Evolutionary conservation across 53 echinoderm and acorn worm species (phyloP), one percentile per base, ranked within the genome.

Genomic region (Holothuria scabra): DNA sequence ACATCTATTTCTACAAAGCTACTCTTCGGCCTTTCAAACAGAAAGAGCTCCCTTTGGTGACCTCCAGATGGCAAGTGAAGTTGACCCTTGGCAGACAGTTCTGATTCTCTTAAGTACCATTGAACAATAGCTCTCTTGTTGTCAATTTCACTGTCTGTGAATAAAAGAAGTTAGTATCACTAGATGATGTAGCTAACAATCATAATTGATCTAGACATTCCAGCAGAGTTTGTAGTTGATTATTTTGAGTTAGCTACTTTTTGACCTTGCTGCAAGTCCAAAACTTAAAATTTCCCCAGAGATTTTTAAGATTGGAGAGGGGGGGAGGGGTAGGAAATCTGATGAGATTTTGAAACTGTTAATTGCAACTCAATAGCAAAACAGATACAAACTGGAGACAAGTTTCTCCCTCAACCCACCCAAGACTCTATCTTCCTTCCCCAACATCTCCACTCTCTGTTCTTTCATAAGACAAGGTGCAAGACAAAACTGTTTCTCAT

Each of bases 31-130:
- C 48, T 63, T 48, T 32, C 69, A 49, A 87, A 96, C 8, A 85
- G 38, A 60, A 89, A 90, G n/a, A 96, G 66, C 82, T 96, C 96
- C 34, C 57, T 29, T 21, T 63, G 49, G 66, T 79, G 87, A 20
- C 85, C 56, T 16, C 34, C 57, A 10, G 46, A 60, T 18, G 87
- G 91, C 13, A 91, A 76, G 11, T 46, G 80, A 65, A 55, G 48
- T 46, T 64, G 62, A 11, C 83, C 70, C 3, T 25, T 65, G 44
- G 80, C 59, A 9, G 85, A 78, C 60, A 96, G 48, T 67, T 96
- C 96, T 1, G 82, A 82, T 29, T 85, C 79, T 60, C 92, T 76
- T 90, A 96, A 86, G 70, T 88, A 96, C 96, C 96, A 96, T 83
- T 91, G 91, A 6, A 96, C 91, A 18, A 55, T 68, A 44, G 96